These are phyloP conservation scores for Aquatica leii DNA, from an alignment of 2,888 invertebrate species.

Conservation along the genomic window DNA sequence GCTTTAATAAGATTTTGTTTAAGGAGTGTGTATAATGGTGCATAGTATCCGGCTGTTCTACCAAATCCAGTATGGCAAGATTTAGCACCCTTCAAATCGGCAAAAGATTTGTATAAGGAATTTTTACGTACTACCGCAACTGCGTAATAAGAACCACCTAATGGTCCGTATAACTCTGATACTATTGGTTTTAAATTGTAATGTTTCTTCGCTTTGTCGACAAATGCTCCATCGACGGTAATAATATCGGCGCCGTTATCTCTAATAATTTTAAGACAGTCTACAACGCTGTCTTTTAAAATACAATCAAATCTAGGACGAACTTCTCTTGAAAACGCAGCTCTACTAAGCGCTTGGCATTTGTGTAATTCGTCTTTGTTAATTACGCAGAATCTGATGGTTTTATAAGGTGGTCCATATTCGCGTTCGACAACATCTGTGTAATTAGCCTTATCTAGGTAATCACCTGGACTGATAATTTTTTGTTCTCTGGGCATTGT, in stretches of 20 bases:
- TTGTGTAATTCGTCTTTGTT: conserved; percentile 74
- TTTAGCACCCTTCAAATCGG: conserved; percentile 69
- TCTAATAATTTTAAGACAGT: conserved; percentile 73
- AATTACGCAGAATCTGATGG: conserved; percentile 74
- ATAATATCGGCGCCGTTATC: conserved; percentile 76
- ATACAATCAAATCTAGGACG: conserved; percentile 83
- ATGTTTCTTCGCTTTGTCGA: conserved; percentile 63
- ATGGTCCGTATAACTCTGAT: conserved; percentile 68
- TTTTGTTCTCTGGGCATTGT: conserved; percentile 61
- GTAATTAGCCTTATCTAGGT: conserved; percentile 60
- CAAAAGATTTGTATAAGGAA: conserved; percentile 64
- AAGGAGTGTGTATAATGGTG: conserved; percentile 67
- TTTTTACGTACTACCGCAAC: conserved; percentile 73
- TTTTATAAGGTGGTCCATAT: conserved; percentile 73
- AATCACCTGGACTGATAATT: conserved; percentile 53
- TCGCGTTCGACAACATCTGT: conserved; percentile 75
- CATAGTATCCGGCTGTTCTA: conserved; percentile 64
- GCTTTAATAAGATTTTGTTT: conserved; percentile 65
- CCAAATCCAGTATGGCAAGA: conserved; percentile 65
- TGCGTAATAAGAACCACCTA: conserved; percentile 65
- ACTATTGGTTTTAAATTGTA: conserved; percentile 70
- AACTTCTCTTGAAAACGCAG: conserved; percentile 80
- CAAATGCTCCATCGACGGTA: conserved; percentile 70
- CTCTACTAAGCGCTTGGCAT: conserved; percentile 74
- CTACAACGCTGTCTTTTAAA: conserved; percentile 68